Percentiles rank a stretch among this genome's conserved stretches.
These are phyloP conservation scores for Anguilla anguilla DNA, from an alignment of 2,797 vertebrate genomes.

Conservation along the genomic window DNA sequence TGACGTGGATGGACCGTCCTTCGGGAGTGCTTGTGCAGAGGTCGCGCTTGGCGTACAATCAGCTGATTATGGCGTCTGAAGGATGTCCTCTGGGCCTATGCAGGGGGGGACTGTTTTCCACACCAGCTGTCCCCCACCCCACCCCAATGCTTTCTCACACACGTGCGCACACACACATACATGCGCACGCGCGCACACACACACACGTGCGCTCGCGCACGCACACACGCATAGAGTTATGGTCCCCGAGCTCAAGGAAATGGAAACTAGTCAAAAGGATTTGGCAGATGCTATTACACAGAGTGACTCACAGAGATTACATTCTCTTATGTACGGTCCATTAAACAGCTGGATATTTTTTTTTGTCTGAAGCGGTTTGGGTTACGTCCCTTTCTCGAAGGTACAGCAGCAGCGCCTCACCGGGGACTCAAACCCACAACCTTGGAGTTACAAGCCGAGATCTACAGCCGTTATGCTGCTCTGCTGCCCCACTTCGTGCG, in stretches of 20 bases:
- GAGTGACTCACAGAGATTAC: background rate
- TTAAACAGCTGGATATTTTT: background rate
- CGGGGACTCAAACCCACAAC: background rate
- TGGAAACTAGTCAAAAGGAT: background rate
- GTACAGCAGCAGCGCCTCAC: background rate
- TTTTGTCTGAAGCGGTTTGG: background rate
- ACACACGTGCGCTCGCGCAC: background rate
- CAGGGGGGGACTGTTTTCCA: background rate
- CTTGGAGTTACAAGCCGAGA: background rate
- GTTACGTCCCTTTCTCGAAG: background rate
- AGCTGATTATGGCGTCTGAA: conserved; percentile 13
- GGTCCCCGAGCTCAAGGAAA: background rate
- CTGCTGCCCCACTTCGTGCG: background rate
- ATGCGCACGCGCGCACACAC: background rate
- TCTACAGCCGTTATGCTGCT: background rate
- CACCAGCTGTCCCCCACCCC: background rate
- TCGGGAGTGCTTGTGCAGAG: background rate
- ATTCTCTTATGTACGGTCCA: background rate
- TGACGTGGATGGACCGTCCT: background rate
- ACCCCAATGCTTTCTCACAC: background rate
- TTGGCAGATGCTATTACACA: background rate
- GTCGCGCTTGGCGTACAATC: background rate
- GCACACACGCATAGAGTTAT: background rate
- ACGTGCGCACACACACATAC: background rate
- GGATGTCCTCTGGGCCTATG: background rate